phyloP scores from a whole-genome alignment of 2,888 invertebrate species.

The Lithophane socia region DNA sequence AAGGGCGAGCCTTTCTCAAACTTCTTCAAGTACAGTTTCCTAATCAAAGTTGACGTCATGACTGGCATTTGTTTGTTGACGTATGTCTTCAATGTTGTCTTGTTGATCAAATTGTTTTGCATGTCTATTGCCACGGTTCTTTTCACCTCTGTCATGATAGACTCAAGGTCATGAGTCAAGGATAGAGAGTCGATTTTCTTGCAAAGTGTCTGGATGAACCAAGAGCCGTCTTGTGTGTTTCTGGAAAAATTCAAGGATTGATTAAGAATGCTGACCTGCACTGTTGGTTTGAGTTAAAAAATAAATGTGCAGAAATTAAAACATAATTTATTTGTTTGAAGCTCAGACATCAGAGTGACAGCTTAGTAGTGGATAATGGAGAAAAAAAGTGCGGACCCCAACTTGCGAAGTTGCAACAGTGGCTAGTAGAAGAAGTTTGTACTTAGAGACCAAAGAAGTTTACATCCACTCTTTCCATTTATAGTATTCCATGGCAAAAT shows the following conservation, averaged over 20 bases:
- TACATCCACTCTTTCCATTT: too few species aligned
- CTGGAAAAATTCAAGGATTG: slow-evolving; percentile 65
- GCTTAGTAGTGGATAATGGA: background rate
- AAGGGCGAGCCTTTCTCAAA: slow-evolving; percentile 51
- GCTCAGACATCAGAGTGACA: background rate
- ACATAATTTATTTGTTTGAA: background rate
- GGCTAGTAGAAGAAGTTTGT: too few species aligned
- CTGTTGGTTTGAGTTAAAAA: background rate
- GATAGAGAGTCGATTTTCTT: slow-evolving; percentile 76
- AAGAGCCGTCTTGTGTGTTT: slow-evolving; percentile 77
- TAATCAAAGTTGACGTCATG: slow-evolving; percentile 76
- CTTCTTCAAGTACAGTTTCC: slow-evolving; percentile 77
- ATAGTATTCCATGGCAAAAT: too few species aligned
- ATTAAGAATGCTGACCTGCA: slow-evolving; percentile 1
- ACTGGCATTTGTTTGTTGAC: slow-evolving; percentile 79
- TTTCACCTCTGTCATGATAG: slow-evolving; percentile 81
- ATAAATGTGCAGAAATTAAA: background rate
- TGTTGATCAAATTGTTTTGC: slow-evolving; percentile 71
- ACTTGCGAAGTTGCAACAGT: background rate
- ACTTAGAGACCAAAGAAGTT: background rate
- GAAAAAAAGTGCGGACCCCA: background rate
- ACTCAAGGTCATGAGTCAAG: slow-evolving; percentile 75
- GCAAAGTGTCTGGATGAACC: slow-evolving; percentile 85
- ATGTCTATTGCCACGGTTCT: slow-evolving; percentile 80
- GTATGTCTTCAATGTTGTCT: slow-evolving; percentile 70